Base-by-base conservation (phyloP, 2,113 vertebrate species). In the Sapayoa aenigma region DNA sequence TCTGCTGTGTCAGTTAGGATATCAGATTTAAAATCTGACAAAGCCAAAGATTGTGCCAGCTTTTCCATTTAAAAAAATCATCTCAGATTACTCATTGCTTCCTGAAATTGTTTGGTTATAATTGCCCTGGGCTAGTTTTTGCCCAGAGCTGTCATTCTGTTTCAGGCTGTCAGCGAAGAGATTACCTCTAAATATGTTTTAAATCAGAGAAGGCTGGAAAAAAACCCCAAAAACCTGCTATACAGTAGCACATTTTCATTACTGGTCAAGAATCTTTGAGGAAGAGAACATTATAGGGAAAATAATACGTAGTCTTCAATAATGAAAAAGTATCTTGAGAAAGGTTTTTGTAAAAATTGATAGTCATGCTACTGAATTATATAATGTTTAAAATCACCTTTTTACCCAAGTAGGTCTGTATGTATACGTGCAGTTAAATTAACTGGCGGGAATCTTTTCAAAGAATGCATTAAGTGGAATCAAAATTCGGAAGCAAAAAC, bases 61-160 rank as follows among this genome's bases (percentile, higher is more conserved):
- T 87, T 75, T 93, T 81, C 55, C 85, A 96, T 94, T 90, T 16
- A 62, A 93, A 95, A 78, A 35, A 86, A 65, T 27, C 66, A 73
- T 50, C 42, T 88, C 2, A 0, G 41, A 47, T 93, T 93, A 88
- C 35, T 89, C 5, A 30, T 31, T 92, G 9, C 60, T 91, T 91
- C 58, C 83, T 90, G 69, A 96, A 89, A 91, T 81, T 84, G 7
- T 63, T 84, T 87, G 12, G 27, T 20, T 90, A 56, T 59, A 77
- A 86, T 74, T 90, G 31, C 24, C 18, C 6, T n/a, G 37, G 33
- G 63, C 6, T 83, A 73, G 15, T 58, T 88, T 91, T 86, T 84
- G 35, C 24, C 14, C 55, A 81, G 30, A 81, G 68, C 14, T 78
- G 50, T 84, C 39, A 59, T 84, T 90, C 59, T 74, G 12, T 35